These are phyloP conservation scores for Polyodon spathula DNA, from an alignment of 2,113 vertebrate species.

Conservation along the genomic window DNA sequence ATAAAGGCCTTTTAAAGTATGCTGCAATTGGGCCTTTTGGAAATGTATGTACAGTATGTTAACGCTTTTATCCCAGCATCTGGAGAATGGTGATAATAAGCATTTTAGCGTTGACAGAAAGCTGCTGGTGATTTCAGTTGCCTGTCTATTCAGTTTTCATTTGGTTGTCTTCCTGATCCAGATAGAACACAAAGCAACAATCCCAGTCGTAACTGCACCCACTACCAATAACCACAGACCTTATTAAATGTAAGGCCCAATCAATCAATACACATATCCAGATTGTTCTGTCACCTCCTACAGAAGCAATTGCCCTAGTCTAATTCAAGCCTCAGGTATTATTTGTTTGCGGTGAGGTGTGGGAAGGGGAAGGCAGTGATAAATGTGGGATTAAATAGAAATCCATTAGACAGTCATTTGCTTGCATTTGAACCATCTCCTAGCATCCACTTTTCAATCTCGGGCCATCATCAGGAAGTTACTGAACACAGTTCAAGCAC, in stretches of 20 bases:
- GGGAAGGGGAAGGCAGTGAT: constrained; percentile 44
- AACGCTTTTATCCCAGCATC: no score
- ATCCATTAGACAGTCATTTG: constrained; percentile 47
- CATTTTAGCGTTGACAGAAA: no score
- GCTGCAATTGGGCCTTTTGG: no score
- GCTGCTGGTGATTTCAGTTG: no score
- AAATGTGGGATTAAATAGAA: constrained; percentile 47
- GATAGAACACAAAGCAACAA: constrained; percentile 37
- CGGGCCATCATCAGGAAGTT: neutral
- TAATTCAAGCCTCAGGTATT: no score
- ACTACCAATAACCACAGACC: constrained; percentile 44
- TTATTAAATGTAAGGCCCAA: constrained; percentile 50
- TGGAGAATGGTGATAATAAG: no score
- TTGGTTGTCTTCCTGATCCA: constrained; percentile 20
- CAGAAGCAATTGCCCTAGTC: no score
- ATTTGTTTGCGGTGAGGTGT: constrained; percentile 45
- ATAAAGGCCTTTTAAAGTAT: no score
- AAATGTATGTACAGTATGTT: no score
- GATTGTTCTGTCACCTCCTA: no score
- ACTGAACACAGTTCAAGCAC: neutral
- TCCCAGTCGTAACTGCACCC: constrained; percentile 31
- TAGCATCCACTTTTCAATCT: constrained; percentile 19
- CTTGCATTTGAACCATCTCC: constrained; percentile 25
- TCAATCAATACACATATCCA: constrained; percentile 54
- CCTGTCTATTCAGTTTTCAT: no score